Percentiles rank a stretch among this genome's conserved stretches.
Conservation (phyloP, 2,797 vertebrate species). For the Diplodus sargus region DNA sequence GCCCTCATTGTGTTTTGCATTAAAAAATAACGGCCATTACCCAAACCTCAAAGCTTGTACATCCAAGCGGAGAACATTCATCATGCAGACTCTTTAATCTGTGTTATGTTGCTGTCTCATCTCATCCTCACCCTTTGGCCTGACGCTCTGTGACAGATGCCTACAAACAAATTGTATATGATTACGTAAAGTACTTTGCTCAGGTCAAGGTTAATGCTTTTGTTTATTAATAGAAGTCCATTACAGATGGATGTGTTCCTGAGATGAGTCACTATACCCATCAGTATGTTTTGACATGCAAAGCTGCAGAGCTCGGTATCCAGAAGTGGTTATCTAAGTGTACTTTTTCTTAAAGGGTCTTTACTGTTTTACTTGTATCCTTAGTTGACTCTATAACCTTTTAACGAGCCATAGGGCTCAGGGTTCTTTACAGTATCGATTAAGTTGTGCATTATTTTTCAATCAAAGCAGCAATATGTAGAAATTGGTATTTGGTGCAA, state of each 20-base stretch:
- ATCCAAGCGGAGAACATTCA: conserved; percentile 62
- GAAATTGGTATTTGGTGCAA: too few relatives aligned
- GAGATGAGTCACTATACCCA: conserved; percentile 47
- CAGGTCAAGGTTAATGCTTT: conserved; percentile 75
- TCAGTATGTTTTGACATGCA: conserved; percentile 37
- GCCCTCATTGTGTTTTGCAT: conserved; percentile 48
- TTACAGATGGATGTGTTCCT: conserved; percentile 59
- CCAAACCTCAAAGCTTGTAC: conserved; percentile 55
- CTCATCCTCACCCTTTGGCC: conserved; percentile 62
- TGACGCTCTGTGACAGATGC: conserved; percentile 71
- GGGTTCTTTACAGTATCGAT: too few relatives aligned
- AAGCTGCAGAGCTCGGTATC: conserved; percentile 13
- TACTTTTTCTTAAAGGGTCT: neutral
- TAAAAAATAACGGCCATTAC: conserved; percentile 36
- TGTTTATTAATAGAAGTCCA: conserved; percentile 75
- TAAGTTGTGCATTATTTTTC: too few relatives aligned
- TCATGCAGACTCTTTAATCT: conserved; percentile 74
- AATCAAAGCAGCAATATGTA: too few relatives aligned
- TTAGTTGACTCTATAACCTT: neutral
- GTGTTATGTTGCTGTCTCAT: conserved; percentile 71
- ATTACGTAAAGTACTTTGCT: conserved; percentile 66
- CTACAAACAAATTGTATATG: conserved; percentile 70
- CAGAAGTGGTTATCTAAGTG: conserved; percentile 15
- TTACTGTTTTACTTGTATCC: too few relatives aligned
- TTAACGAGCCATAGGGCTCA: neutral